Evolutionary conservation across 2,113 vertebrate genomes (phyloP), one percentile per base, ranked within the genome.

Genomic region (Mellivora capensis): DNA sequence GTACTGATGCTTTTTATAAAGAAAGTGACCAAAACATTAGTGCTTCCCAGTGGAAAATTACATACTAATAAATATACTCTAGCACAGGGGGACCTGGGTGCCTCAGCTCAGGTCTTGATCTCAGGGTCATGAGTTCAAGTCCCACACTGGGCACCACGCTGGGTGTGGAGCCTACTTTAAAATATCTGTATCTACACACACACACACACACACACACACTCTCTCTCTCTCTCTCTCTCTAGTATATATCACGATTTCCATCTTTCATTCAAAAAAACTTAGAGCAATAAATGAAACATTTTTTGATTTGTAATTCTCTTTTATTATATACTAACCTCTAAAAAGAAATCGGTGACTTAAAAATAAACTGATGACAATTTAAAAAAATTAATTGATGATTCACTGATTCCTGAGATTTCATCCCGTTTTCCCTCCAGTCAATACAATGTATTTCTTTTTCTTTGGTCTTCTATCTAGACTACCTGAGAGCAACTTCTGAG

Each of bases 391-490:
- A 93, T 23, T 2, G 37, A 80, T 29, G 15, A 4, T 1, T 80
- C 93, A 95, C 81, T 18, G 31, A 97, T 88, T 67, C 69, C 11
- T 94, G 7, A 9, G 14, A 93, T 94, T 93, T 77, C 34, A 87
- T 93, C 29, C 72, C 11, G 29, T 25, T 90, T 98, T 94, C 54
- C 34, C 97, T 94, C 49, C 37, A 87, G 93, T 81, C 1, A 34
- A 44, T 25, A 25, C 25, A 86, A 39, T 67, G 64, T 80, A 80
- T 95, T 97, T 90, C 97, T 90, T 87, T 74, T 61, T 57, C 81
- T 74, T 79, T 6, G 42, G 1, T 87, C 4, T 94, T 69, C 67
- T 92, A 23, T 42, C 54, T 79, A 34, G 94, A 61, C 2, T 64
- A 95, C 0, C 91, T 21, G 87, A 96, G 96, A 49, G 44, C 44